phyloP scores from a whole-genome alignment of 2,797 vertebrate species.

The Typhlichthys subterraneus region DNA sequence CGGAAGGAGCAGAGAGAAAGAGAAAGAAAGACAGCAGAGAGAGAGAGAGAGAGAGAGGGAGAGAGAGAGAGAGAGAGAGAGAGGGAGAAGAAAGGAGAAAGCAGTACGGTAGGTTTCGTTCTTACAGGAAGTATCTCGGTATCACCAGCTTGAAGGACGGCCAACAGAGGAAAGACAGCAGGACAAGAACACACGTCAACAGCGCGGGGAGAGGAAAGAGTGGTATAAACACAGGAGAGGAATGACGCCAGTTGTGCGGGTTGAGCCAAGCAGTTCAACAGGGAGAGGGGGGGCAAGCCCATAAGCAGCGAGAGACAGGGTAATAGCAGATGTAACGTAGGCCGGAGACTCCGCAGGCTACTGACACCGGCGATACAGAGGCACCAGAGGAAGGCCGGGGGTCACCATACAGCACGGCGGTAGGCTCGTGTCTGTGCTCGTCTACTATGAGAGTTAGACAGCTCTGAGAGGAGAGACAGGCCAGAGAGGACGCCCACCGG shows the following conservation, averaged over 20 bases:
- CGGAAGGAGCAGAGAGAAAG: constrained; percentile 25
- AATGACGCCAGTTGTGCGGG: constrained; percentile 30
- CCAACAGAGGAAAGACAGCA: constrained; percentile 36
- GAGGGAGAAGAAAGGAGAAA: constrained; percentile 15
- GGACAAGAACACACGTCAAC: not conserved
- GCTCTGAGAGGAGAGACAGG: constrained; percentile 29
- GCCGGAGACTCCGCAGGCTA: constrained; percentile 51
- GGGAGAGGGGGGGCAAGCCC: constrained; percentile 19
- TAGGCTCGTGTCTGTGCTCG: constrained; percentile 24
- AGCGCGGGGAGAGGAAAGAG: not conserved
- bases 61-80: constrained; percentile 4
- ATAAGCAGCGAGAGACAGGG: constrained; percentile 10
- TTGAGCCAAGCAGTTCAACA: constrained; percentile 16
- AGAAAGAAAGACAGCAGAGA: not conserved
- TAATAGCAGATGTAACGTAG: constrained; percentile 47
- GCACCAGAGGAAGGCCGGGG: constrained; percentile 28
- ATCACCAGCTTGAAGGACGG: constrained; percentile 35
- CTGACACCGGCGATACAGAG: constrained; percentile 61
- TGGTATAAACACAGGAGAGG: constrained; percentile 9
- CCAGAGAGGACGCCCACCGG: constrained; percentile 34
- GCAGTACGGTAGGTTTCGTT: constrained; percentile 34
- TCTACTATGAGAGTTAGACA: constrained; percentile 44
- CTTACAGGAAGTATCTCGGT: constrained; percentile 7
- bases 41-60: not conserved
- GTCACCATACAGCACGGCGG: constrained; percentile 28